These are phyloP conservation scores for Crocodylus rhombifer DNA, from an alignment of 2,797 vertebrate species.

Conservation along the genomic window DNA sequence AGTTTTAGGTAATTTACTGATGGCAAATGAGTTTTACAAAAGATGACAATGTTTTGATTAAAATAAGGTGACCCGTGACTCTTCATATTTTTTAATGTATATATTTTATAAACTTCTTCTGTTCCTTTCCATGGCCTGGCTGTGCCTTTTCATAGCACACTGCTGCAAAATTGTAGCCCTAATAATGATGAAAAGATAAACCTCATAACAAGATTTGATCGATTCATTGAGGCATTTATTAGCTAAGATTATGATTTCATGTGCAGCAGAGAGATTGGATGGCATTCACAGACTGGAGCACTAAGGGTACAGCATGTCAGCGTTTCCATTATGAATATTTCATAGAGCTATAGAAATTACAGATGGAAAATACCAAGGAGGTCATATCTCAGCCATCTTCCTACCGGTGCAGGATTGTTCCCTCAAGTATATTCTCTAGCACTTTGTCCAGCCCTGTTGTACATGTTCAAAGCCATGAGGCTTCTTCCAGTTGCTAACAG, in stretches of 20 bases:
- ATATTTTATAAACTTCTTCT: background rate
- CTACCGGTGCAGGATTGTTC: background rate
- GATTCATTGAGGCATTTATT: slow-evolving; percentile 66
- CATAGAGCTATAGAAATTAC: slow-evolving; percentile 47
- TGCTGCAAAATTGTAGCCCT: slow-evolving; percentile 10
- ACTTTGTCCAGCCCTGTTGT: slow-evolving; percentile 24
- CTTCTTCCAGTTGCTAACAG: background rate
- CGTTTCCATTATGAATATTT: slow-evolving; percentile 61
- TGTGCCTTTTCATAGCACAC: background rate
- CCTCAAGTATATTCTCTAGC: slow-evolving; percentile 19
- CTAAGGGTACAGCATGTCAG: slow-evolving; percentile 24
- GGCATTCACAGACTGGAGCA: slow-evolving; percentile 9
- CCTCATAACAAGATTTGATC: slow-evolving; percentile 41
- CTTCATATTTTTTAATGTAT: background rate
- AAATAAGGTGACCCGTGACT: background rate
- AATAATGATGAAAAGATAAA: slow-evolving; percentile 53
- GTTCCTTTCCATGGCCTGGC: background rate
- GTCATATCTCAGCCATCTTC: slow-evolving; percentile 49
- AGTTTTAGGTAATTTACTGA: background rate
- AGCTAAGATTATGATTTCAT: slow-evolving; percentile 35
- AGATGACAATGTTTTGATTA: background rate
- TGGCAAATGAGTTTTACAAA: background rate
- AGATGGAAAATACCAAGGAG: slow-evolving; percentile 42
- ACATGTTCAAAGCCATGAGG: slow-evolving; percentile 5
- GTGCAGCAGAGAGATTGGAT: slow-evolving; percentile 13